Percentiles rank a stretch among this genome's conserved stretches.
phyloP scores from a whole-genome alignment of 2,797 vertebrate genomes.

The Eulemur rubriventer region DNA sequence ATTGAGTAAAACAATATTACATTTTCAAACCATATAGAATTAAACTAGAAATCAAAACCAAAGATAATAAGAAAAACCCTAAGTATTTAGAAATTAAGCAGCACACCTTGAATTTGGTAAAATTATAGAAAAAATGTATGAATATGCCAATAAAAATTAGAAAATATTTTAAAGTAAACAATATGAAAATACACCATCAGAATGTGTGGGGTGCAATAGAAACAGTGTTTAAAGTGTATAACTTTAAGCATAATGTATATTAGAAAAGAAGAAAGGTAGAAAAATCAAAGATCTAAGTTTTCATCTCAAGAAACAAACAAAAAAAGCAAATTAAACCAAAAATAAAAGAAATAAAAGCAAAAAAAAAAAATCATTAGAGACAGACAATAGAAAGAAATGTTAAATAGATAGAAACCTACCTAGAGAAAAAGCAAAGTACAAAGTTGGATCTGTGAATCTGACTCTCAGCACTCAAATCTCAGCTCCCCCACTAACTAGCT shows the following conservation, averaged over 20 bases:
- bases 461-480: neutral
- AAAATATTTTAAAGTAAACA: constrained; percentile 20
- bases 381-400: neutral
- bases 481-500: neutral
- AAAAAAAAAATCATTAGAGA: neutral
- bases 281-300: neutral
- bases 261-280: neutral
- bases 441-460: neutral
- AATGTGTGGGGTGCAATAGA: neutral
- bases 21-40: neutral
- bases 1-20: neutral
- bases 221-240: neutral
- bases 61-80: neutral
- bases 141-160: neutral
- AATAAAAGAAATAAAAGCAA: neutral
- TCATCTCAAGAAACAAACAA: neutral
- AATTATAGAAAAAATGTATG: neutral
- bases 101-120: neutral
- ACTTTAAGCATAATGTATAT: neutral
- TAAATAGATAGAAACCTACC: too few species aligned
- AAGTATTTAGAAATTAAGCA: neutral
- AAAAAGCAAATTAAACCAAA: neutral
- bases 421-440: neutral
- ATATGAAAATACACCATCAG: neutral
- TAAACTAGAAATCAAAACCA: constrained; percentile 1